Conservation (phyloP, 2,888 invertebrate genomes). For the Rotaria sp. region DNA sequence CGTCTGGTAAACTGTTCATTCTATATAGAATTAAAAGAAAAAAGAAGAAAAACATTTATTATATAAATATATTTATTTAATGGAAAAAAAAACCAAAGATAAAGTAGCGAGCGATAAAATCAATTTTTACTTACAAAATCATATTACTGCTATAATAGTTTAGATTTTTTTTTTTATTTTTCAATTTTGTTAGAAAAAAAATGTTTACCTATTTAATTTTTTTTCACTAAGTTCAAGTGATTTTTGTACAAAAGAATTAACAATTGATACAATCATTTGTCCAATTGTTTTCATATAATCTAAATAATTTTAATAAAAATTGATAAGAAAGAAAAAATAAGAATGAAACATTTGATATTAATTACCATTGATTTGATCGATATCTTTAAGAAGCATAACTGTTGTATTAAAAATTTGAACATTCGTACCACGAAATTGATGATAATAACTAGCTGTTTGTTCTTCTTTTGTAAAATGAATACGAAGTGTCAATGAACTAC, state of each 20-base stretch:
- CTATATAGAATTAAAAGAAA: neutral
- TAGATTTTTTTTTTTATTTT: neutral
- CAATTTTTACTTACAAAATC: neutral
- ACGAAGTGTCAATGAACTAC: neutral
- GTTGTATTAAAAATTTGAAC: conserved; percentile 9
- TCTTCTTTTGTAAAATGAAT: conserved; percentile 8
- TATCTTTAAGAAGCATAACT: neutral
- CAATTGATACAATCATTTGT: neutral
- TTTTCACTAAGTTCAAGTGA: neutral
- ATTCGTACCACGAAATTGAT: conserved; percentile 6
- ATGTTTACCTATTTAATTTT: neutral
- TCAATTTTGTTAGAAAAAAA: neutral
- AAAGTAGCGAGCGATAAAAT: neutral
- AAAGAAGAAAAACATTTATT: neutral
- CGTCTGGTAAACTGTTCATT: neutral
- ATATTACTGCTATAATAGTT: neutral
- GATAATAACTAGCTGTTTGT: conserved; percentile 16
- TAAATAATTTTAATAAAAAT: neutral
- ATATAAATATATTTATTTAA: neutral
- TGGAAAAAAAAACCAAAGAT: neutral
- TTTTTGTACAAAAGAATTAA: neutral
- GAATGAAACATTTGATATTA: too few relatives aligned
- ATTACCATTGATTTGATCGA: neutral
- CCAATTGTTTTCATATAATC: neutral
- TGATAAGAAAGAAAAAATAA: neutral